phyloP scores from a whole-genome alignment of 1,140 invertebrate species.

The Cardiocondyla obscurior region DNA sequence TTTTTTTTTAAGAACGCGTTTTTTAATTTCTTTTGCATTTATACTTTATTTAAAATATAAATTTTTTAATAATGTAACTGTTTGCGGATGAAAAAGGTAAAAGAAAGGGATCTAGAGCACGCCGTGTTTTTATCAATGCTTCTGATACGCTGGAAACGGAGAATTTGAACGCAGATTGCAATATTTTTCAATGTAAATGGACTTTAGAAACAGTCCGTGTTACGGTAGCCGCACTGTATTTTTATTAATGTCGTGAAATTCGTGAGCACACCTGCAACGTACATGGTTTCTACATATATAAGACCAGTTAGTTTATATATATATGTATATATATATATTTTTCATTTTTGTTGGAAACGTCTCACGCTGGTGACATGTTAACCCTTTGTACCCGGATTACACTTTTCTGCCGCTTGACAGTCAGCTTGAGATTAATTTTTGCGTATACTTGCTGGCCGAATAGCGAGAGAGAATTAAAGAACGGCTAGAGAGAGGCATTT shows the following conservation, averaged over 20 bases:
- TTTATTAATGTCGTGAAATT: constrained; percentile 33
- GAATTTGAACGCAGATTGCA: neutral
- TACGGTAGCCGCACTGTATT: constrained; percentile 2
- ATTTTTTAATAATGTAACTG: neutral
- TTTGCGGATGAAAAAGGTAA: neutral
- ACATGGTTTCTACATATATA: constrained; percentile 13
- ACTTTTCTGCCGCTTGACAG: constrained; percentile 39
- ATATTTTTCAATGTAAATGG: constrained; percentile 16
- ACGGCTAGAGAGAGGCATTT: neutral
- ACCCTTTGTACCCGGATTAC: constrained; percentile 37
- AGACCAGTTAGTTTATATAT: neutral
- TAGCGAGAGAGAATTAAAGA: constrained; percentile 2
- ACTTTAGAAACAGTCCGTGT: constrained; percentile 2
- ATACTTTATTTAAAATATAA: too few species aligned
- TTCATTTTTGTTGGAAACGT: constrained; percentile 9
- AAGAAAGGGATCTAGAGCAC: neutral
- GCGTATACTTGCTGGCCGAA: neutral
- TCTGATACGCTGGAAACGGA: neutral
- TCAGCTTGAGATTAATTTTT: constrained; percentile 51
- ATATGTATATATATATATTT: too few species aligned
- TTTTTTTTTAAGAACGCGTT: too few species aligned
- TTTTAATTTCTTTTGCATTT: too few species aligned
- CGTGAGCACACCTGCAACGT: constrained; percentile 13
- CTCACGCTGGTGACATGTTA: constrained; percentile 17
- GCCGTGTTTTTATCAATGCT: neutral